Conservation (phyloP, 2,113 vertebrate species). For the Xiphophorus couchianus region DNA sequence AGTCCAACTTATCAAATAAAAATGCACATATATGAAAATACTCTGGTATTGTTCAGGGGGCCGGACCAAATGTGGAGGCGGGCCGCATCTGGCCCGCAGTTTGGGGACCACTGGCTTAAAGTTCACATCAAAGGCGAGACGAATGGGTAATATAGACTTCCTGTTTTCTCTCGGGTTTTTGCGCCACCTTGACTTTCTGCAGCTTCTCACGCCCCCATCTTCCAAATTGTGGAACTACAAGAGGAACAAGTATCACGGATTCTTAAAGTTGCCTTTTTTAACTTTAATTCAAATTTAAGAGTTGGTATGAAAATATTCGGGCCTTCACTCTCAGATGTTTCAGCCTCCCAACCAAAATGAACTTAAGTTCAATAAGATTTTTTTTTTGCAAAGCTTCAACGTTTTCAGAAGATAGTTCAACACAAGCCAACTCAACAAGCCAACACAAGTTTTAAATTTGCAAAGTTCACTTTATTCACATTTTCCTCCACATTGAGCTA, state of each 20-base stretch:
- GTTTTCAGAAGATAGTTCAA: too few species aligned
- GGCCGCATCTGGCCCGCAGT: too few species aligned
- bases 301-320: neutral
- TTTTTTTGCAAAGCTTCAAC: too few species aligned
- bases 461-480: neutral
- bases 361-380: neutral
- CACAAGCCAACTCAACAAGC: too few species aligned
- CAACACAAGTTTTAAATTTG: neutral
- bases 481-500: neutral
- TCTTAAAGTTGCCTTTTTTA: too few species aligned
- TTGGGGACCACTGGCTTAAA: too few species aligned
- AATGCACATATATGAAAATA: too few species aligned
- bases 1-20: too few species aligned
- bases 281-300: neutral
- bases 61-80: too few species aligned
- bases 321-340: neutral
- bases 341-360: neutral
- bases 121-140: neutral
- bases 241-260: neutral
- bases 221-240: neutral
- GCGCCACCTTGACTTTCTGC: neutral
- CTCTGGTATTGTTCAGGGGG: too few species aligned
- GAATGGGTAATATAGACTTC: neutral
- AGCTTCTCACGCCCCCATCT: neutral
- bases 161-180: neutral